phyloP scores from a whole-genome alignment of 2,888 invertebrate species.

The Ceriagrion tenellum region DNA sequence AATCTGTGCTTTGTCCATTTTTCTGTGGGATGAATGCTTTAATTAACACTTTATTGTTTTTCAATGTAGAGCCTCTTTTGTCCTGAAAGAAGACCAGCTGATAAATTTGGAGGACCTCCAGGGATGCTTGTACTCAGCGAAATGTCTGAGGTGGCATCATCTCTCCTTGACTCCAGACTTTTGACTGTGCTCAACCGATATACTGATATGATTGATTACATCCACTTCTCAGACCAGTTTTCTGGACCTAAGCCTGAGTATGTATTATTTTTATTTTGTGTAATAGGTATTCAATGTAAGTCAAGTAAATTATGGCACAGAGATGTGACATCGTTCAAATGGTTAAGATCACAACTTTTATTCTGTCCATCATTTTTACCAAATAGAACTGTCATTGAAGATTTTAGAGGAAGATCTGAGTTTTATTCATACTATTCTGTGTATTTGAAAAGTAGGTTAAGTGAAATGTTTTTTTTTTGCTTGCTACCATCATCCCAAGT shows the following conservation, averaged over 20 bases:
- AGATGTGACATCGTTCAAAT: no score
- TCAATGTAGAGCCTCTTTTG: slow-evolving; percentile 86
- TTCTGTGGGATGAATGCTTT: neutral
- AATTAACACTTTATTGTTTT: slow-evolving; percentile 62
- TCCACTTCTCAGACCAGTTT: slow-evolving; percentile 98
- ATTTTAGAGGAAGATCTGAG: no score
- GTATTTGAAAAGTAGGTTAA: no score
- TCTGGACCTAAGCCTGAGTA: slow-evolving; percentile 94
- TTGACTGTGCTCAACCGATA: slow-evolving; percentile 89
- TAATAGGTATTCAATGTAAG: neutral
- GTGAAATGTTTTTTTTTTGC: no score
- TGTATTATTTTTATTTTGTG: slow-evolving; percentile 77
- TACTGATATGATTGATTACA: slow-evolving; percentile 92
- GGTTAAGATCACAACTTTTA: no score
- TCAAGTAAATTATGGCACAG: no score
- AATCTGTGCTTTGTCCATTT: slow-evolving; percentile 25
- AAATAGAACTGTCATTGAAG: no score
- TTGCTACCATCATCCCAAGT: no score
- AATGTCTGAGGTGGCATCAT: slow-evolving; percentile 91
- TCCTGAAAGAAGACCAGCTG: slow-evolving; percentile 89
- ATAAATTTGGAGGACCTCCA: slow-evolving; percentile 88
- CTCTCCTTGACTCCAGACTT: slow-evolving; percentile 90
- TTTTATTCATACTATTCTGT: no score
- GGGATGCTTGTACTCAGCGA: slow-evolving; percentile 91
- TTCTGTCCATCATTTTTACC: no score